phyloP scores from a whole-genome alignment of 1,140 invertebrate species.

The Nasonia giraulti region DNA sequence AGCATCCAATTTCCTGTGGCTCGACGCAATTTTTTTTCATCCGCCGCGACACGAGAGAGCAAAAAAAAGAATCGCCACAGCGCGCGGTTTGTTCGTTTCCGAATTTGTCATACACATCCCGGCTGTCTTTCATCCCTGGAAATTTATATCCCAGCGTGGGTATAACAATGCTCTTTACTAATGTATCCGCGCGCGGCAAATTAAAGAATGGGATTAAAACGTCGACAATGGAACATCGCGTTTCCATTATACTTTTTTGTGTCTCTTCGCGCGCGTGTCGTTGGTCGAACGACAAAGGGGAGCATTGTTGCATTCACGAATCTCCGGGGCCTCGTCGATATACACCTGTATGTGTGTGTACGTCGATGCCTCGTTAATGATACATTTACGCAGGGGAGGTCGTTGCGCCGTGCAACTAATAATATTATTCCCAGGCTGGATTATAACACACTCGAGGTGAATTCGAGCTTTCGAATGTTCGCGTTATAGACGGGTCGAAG shows the following conservation, averaged over 20 bases:
- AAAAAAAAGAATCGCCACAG: neutral
- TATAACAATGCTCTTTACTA: neutral
- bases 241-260: neutral
- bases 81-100: neutral
- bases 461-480: neutral
- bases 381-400: neutral
- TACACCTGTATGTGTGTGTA: neutral
- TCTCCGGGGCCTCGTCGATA: neutral
- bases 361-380: neutral
- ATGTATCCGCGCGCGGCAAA: neutral
- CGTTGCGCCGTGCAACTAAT: neutral
- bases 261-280: neutral
- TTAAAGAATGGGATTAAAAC: conserved; percentile 7
- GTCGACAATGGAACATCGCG: neutral
- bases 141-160: neutral
- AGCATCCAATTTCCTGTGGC: conserved; percentile 11
- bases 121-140: neutral
- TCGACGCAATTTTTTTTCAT: conserved; percentile 10
- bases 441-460: neutral
- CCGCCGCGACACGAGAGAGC: neutral
- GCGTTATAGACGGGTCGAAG: neutral
- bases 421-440: neutral
- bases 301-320: neutral
- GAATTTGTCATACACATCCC: too few species aligned
- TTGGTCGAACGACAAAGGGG: neutral